A percentile compares a stretch with the other conserved stretches of the same genome.
These are phyloP conservation scores for Labeo rohita DNA, from an alignment of 2,113 vertebrate species.

Conservation along the genomic window DNA sequence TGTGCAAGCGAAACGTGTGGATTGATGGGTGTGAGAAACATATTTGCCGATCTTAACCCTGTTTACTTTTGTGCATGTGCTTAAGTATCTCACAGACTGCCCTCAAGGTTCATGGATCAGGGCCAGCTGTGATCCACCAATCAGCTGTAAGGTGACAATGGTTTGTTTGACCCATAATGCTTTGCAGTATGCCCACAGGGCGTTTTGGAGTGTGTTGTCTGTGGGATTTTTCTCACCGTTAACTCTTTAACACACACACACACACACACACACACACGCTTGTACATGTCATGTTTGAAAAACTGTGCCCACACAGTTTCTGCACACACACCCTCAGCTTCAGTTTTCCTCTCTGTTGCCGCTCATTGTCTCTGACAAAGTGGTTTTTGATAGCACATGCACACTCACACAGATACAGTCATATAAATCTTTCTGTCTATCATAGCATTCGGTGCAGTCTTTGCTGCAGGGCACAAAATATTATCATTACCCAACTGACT, in stretches of 20 bases:
- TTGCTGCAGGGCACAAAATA: slow-evolving; percentile 21
- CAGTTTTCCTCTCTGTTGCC: neutral
- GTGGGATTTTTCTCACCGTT: slow-evolving; percentile 9
- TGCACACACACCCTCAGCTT: neutral
- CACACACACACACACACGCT: neutral
- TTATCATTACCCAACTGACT: slow-evolving; percentile 22
- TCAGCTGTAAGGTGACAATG: slow-evolving; percentile 30
- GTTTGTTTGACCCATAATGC: slow-evolving; percentile 37
- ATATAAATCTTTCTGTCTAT: slow-evolving; percentile 27
- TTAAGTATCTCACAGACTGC: neutral
- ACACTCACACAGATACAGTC: neutral
- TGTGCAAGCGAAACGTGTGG: neutral
- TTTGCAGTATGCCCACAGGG: slow-evolving; percentile 13
- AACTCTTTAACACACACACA: slow-evolving; percentile 25
- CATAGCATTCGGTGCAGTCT: neutral
- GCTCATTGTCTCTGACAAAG: slow-evolving; percentile 16
- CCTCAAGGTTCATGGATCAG: slow-evolving; percentile 44
- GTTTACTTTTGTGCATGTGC: slow-evolving; percentile 23
- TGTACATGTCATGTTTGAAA: slow-evolving; percentile 32
- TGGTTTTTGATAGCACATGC: neutral
- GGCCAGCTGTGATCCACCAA: slow-evolving; percentile 32
- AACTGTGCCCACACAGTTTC: slow-evolving; percentile 7
- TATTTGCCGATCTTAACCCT: neutral
- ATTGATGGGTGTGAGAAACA: slow-evolving; percentile 32
- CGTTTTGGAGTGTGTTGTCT: slow-evolving; percentile 4